Evolutionary conservation across 2,888 invertebrate genomes (phyloP), one percentile per base, ranked within the genome.

Genomic region (Desoria tigrina): DNA sequence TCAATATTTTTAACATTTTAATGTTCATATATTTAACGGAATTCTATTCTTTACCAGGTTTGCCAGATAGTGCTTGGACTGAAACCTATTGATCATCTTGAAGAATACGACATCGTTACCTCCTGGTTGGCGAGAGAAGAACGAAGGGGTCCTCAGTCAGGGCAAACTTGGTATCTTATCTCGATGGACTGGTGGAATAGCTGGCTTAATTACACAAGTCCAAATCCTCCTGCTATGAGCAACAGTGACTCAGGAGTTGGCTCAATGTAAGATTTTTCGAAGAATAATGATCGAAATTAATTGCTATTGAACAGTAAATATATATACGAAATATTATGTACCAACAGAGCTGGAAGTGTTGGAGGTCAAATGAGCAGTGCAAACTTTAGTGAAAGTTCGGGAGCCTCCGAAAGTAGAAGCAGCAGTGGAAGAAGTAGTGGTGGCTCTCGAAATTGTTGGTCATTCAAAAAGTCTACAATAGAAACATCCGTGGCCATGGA

Each of bases 141-240:
- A 74, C 83, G 85, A 54, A 85, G 90, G 53, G 90, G 91, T 0
- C 87, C 89, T 78, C 82, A 86, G 53, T 86, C 89, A 61, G 92
- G 92, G 0, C 92, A 93, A 81, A 89, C 91, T 81, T 94, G 93
- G 92, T 94, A 92, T 83, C 84, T 94, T 70, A 86, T 94, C 66
- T 85, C 88, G 1, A 86, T 88, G 53, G 88, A 89, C 75, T 94
- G 94, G 94, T 94, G 93, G 93, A 85, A 85, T 68, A 82, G 82
- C 16, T 94, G 94, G 94, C 81, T 84, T 61, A 85, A 85, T 45
- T 88, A 91, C 81, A 86, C 71, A 1, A 69, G 70, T 63, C 72
- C 74, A 4, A 68, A 70, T 64, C 62, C 68, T 11, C 61, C 69
- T n/a, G 60, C 68, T 32, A 74, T 76, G 73, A 73, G 74, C 58